Conservation (phyloP, 2,888 invertebrate species). For the Ochropleura leucogaster region DNA sequence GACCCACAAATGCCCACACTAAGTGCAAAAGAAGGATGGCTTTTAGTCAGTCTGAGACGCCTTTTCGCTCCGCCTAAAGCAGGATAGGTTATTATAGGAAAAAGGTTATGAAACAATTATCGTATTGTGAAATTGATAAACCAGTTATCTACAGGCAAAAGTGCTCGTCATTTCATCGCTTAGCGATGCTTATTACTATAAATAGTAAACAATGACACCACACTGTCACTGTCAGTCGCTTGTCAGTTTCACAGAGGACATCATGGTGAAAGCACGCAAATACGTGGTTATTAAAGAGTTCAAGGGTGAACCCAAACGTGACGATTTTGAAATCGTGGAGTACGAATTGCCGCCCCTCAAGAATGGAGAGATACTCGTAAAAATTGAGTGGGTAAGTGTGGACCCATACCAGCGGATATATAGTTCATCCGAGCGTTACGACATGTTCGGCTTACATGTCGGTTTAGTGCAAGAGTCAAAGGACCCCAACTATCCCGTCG, state of each 20-base stretch:
- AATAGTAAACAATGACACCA: not conserved
- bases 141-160: not conserved
- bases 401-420: constrained; percentile 73
- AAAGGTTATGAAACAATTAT: not conserved
- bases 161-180: not conserved
- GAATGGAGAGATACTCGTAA: constrained; percentile 76
- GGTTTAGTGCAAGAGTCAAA: constrained; percentile 91
- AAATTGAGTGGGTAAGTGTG: constrained; percentile 76
- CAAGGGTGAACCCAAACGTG: constrained; percentile 89
- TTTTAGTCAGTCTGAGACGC: too few relatives aligned
- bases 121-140: not conserved
- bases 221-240: constrained; percentile 24
- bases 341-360: constrained; percentile 85
- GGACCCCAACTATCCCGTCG: constrained; percentile 90
- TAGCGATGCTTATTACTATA: not conserved
- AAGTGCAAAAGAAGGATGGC: too few relatives aligned
- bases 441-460: constrained; percentile 76
- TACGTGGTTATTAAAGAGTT: constrained; percentile 87
- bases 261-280: constrained; percentile 88
- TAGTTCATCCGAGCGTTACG: constrained; percentile 69
- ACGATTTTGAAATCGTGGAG: constrained; percentile 91
- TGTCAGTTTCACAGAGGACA: constrained; percentile 10
- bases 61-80: too few relatives aligned
- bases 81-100: too few relatives aligned
- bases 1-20: too few relatives aligned